Percentiles rank a stretch among this genome's conserved stretches.
Conservation (phyloP, 2,113 vertebrate species). For the Pantherophis guttatus region DNA sequence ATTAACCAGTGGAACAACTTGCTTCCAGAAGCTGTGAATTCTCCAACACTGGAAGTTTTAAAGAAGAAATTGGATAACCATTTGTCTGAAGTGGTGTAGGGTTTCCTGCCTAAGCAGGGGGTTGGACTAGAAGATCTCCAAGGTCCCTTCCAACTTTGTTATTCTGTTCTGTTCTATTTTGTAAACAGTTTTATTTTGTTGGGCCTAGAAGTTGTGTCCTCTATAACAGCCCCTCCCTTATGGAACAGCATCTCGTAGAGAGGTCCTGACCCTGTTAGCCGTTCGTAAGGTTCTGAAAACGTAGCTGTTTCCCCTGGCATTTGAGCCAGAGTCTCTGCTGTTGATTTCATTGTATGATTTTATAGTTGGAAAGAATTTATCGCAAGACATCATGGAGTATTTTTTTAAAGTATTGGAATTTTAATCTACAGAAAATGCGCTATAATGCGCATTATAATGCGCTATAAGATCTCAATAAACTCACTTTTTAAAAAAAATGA, state of each 20-base stretch:
- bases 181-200: background rate
- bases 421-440: background rate
- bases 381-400: background rate
- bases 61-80: too few species aligned
- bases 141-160: too few species aligned
- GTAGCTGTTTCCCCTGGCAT: background rate
- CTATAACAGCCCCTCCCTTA: background rate
- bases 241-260: background rate
- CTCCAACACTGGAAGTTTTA: too few species aligned
- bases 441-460: background rate
- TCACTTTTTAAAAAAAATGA: background rate
- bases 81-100: too few species aligned
- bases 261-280: background rate
- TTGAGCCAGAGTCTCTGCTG: background rate
- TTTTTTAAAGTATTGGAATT: background rate
- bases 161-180: too few species aligned
- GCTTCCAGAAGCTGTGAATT: too few species aligned
- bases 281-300: background rate
- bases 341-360: background rate
- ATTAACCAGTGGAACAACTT: too few species aligned
- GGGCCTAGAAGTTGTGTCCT: background rate
- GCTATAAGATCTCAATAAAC: background rate
- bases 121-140: too few species aligned
- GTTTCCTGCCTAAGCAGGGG: too few species aligned
- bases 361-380: background rate